Conservation (phyloP, 2,888 invertebrate species). For the Drosophila ustulata region DNA sequence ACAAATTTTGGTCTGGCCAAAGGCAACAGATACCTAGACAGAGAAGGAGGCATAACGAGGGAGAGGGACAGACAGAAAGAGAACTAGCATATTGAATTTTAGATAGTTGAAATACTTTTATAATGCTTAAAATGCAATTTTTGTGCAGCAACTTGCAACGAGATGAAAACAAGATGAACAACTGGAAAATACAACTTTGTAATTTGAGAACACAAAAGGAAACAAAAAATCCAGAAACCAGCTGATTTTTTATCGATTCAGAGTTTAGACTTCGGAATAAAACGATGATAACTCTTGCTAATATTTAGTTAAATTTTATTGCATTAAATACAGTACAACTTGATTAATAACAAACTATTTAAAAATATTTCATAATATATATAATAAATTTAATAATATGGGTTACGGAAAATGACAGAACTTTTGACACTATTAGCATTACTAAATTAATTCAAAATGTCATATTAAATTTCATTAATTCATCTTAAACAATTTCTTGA, state of each 20-base stretch:
- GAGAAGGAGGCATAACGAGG: neutral
- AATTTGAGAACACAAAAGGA: slow-evolving; percentile 1
- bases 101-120: slow-evolving; percentile 44
- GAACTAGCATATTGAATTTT: slow-evolving; percentile 43
- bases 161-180: neutral
- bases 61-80: neutral
- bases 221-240: neutral
- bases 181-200: slow-evolving; percentile 4
- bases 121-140: slow-evolving; percentile 23
- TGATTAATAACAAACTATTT: too few relatives aligned
- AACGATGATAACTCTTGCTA: too few relatives aligned
- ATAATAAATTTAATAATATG: too few relatives aligned
- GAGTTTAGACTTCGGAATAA: neutral
- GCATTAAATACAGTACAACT: too few relatives aligned
- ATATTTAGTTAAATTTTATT: too few relatives aligned
- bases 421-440: neutral
- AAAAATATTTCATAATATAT: too few relatives aligned
- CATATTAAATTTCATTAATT: too few relatives aligned
- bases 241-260: neutral
- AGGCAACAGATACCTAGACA: slow-evolving; percentile 22
- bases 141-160: slow-evolving; percentile 4
- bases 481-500: too few relatives aligned
- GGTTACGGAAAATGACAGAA: neutral
- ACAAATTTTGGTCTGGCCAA: slow-evolving; percentile 52
- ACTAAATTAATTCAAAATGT: too few relatives aligned